Evolutionary conservation across 2,113 vertebrate species (phyloP).

Genomic region (Oenanthe oenanthe): DNA sequence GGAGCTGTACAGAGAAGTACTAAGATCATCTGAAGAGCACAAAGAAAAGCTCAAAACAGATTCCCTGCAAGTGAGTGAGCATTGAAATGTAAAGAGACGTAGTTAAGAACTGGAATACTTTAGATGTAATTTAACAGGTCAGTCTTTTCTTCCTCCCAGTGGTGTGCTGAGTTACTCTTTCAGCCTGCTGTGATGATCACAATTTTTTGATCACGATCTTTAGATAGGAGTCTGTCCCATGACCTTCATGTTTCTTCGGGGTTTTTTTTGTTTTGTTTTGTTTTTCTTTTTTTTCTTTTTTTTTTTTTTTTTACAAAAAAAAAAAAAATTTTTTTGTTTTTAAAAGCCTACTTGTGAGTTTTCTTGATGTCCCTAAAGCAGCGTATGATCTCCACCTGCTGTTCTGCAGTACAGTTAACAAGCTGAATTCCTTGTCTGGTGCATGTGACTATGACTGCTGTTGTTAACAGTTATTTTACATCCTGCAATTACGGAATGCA

Average conservation of each 20-base stretch:
- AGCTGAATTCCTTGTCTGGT: not conserved
- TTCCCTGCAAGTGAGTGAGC: conserved; percentile 89
- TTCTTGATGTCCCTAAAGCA: not conserved
- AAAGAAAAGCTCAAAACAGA: conserved; percentile 96
- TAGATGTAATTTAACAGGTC: conserved; percentile 1
- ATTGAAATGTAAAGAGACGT: not conserved
- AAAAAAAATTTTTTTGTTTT: not conserved
- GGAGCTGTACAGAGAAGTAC: conserved; percentile 94
- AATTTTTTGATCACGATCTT: not conserved
- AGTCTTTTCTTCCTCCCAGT: not conserved
- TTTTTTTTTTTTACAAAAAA: not conserved
- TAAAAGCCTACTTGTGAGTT: not conserved
- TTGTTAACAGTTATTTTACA: not conserved
- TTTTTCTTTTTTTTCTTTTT: not conserved
- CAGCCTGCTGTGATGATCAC: not conserved
- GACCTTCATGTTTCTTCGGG: not conserved
- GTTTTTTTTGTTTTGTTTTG: too few relatives aligned
- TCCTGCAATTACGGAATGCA: not conserved
- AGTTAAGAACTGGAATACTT: conserved; percentile 27
- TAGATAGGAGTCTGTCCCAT: not conserved
- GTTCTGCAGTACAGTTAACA: not conserved
- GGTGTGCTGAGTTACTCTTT: not conserved
- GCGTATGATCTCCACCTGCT: conserved; percentile 44
- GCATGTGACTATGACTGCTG: not conserved
- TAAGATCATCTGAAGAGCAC: conserved; percentile 96